Evolutionary conservation across 2,888 invertebrate species (phyloP).

Genomic region (Pachydiplax longipennis): DNA sequence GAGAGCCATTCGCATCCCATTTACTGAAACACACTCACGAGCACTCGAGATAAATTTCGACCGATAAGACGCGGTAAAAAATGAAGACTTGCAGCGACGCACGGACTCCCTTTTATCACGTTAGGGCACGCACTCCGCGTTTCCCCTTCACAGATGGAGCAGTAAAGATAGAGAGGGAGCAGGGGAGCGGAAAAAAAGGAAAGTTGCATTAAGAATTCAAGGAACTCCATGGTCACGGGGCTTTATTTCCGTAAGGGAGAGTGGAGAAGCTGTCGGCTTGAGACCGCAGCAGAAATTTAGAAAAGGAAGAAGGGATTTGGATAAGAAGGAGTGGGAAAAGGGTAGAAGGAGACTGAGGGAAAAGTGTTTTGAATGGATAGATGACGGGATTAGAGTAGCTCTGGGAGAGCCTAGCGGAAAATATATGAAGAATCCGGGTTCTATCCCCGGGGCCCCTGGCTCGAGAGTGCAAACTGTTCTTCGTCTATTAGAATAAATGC

Average conservation of each 20-base stretch:
- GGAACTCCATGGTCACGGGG: neutral
- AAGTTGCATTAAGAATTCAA: constrained; percentile 24
- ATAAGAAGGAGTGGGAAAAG: neutral
- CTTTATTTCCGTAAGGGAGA: neutral
- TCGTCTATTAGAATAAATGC: no score
- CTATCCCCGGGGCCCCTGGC: no score
- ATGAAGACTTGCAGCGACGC: neutral
- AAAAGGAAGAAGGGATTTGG: neutral
- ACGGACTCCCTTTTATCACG: neutral
- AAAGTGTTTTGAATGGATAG: neutral
- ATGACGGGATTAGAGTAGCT: neutral
- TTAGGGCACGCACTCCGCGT: neutral
- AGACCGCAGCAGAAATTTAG: neutral
- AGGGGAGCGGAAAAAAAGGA: neutral
- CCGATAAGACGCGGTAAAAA: neutral
- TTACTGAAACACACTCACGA: neutral
- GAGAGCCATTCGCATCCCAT: neutral
- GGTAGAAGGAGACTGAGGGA: neutral
- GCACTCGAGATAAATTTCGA: neutral
- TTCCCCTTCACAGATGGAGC: neutral
- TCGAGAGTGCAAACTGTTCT: no score
- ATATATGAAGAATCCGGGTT: neutral
- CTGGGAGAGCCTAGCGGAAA: neutral
- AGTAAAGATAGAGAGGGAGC: neutral
- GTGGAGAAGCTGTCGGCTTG: neutral